Percentiles rank a stretch among this genome's conserved stretches.
Conservation (phyloP, 2,113 vertebrate species). For the Brevimyrus niger region DNA sequence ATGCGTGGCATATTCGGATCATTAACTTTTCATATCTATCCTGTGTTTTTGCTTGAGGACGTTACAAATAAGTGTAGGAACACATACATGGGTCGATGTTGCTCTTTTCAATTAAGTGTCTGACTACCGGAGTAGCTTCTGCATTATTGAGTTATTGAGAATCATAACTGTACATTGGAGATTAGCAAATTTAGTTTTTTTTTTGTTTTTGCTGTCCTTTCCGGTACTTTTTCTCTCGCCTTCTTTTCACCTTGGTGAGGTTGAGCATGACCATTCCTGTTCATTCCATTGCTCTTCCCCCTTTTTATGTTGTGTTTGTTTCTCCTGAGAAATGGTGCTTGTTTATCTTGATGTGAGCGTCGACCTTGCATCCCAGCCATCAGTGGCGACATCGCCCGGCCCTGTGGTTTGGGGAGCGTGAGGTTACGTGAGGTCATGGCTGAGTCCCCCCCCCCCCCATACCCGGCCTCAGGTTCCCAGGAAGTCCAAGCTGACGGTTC, state of each 20-base stretch:
- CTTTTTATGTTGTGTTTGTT: background rate
- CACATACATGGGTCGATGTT: background rate
- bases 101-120: background rate
- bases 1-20: background rate
- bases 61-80: background rate
- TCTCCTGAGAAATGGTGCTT: background rate
- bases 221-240: background rate
- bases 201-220: background rate
- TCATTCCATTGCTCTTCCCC: background rate
- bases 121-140: background rate
- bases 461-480: conserved; percentile 74
- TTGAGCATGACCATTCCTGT: background rate
- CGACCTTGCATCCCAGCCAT: background rate
- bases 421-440: background rate
- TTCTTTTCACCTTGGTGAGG: background rate
- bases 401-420: background rate
- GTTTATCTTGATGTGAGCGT: background rate
- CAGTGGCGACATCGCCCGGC: background rate
- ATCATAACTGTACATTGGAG: background rate
- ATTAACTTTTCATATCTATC: background rate
- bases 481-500: conserved; percentile 89
- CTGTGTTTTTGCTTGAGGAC: background rate
- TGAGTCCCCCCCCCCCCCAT: background rate
- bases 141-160: background rate
- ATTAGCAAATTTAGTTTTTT: background rate